Base-by-base conservation (phyloP, 2,797 vertebrate genomes). In the Florisuga fusca region DNA sequence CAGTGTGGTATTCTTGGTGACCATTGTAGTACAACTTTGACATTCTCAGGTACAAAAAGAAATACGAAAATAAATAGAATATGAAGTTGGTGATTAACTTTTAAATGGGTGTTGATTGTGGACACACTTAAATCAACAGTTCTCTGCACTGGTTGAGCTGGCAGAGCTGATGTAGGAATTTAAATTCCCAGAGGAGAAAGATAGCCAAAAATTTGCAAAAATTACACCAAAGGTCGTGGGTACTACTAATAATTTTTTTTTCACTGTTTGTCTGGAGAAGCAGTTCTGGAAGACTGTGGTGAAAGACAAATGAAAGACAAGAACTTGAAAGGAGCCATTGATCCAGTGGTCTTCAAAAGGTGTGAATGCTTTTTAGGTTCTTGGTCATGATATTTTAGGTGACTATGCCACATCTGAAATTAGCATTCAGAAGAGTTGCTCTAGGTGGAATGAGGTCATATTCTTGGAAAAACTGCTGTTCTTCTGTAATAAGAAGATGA, bases 391-490 rank as follows among this genome's bases (percentile, higher is more conserved):
- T 71, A 2, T 41, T 94, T 90, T 50, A 86, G 46, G 14, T 91
- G 58, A 58, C 16, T 29, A 20, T 57, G 59, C 46, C 20, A 8
- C 33, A 53, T 21, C 29, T 62, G 45, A 89, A 62, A 21, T 48
- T 7, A 19, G 58, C n/a, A 43, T 64, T 72, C 21, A 53, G 76
- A 74, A 46, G 71, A n/a, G 20, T 89, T 87, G 71, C 66, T 86
- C 12, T 33, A 38, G 48, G 51, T 78, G 48, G 71, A 66, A 67
- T 82, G 48, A 64, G 78, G 71, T 80, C 50, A 43, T 64, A 33
- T 67, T 92, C 63, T 86, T 88, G 61, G 43, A 23, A 85, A 79
- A 81, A 36, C 17, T 85, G 80, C 54, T 59, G 6, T 38, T 89
- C 36, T 66, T 0, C 15, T 85, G 9, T 55, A 33, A 45, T 27